These are phyloP conservation scores for Brachyistius frenatus DNA, from an alignment of 2,113 vertebrate species.

Conservation along the genomic window DNA sequence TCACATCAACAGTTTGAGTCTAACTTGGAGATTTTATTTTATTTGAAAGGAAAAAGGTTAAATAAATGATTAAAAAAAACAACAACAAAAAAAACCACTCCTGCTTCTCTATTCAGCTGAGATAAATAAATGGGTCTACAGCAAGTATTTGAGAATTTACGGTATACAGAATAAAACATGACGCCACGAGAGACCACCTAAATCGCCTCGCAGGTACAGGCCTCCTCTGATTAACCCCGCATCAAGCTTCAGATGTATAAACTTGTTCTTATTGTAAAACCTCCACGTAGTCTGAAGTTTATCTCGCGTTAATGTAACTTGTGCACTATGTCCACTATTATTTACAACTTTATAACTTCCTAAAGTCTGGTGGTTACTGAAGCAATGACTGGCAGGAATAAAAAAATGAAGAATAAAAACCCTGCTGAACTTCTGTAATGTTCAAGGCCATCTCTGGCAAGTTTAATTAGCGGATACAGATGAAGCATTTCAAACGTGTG, in stretches of 20 bases:
- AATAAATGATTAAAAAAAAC: too few species aligned
- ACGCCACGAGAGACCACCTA: background rate
- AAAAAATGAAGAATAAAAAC: constrained; percentile 51
- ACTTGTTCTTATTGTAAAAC: background rate
- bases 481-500: constrained; percentile 59
- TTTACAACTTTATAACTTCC: background rate
- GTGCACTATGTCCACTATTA: background rate
- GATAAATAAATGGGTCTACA: background rate
- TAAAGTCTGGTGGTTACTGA: background rate
- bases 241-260: background rate
- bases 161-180: constrained; percentile 4
- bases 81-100: background rate
- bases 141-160: constrained; percentile 13
- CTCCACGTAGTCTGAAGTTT: background rate
- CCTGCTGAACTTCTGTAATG: constrained; percentile 47
- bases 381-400: constrained; percentile 3
- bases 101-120: background rate
- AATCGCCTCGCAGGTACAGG: background rate
- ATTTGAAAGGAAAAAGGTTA: too few species aligned
- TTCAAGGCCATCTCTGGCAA: constrained; percentile 48
- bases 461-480: constrained; percentile 71
- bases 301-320: background rate
- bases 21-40: too few species aligned
- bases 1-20: too few species aligned
- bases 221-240: background rate